Percentiles rank a stretch among this genome's conserved stretches.
Conservation (phyloP, 2,113 vertebrate genomes). For the Otis tarda region DNA sequence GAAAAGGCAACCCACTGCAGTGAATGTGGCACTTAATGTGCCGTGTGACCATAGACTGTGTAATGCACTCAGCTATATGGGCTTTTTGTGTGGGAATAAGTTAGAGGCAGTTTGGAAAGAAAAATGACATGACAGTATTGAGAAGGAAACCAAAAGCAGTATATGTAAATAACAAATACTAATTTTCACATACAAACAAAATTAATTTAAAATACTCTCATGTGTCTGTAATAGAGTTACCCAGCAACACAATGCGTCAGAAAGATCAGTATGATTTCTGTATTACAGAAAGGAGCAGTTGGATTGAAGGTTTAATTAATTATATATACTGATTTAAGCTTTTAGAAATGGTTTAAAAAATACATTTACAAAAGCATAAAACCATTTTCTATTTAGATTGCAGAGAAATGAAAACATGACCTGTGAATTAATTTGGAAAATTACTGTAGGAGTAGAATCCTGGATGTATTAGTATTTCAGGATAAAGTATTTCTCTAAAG, state of each 20-base stretch:
- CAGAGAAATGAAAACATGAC: neutral
- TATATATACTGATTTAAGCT: neutral
- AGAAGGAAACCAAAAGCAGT: neutral
- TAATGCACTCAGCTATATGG: neutral
- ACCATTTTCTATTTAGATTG: neutral
- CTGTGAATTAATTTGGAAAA: neutral
- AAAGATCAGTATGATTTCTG: neutral
- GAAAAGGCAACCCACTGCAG: neutral
- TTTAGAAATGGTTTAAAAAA: neutral
- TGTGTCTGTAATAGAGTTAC: neutral
- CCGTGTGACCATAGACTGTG: neutral
- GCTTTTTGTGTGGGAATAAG: neutral
- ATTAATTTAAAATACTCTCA: neutral
- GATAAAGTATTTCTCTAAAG: constrained; percentile 36
- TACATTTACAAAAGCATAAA: neutral
- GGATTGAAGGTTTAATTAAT: neutral
- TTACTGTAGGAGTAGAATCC: neutral
- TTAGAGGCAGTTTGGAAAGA: neutral
- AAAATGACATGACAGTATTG: neutral
- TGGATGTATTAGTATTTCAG: neutral
- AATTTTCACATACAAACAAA: neutral
- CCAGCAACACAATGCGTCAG: neutral
- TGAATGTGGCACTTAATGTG: neutral
- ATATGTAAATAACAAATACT: neutral
- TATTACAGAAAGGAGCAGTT: neutral